A percentile compares a stretch with the other conserved stretches of the same genome.
phyloP scores from a whole-genome alignment of 2,888 invertebrate species.

The Drosophila atroscutellata region DNA sequence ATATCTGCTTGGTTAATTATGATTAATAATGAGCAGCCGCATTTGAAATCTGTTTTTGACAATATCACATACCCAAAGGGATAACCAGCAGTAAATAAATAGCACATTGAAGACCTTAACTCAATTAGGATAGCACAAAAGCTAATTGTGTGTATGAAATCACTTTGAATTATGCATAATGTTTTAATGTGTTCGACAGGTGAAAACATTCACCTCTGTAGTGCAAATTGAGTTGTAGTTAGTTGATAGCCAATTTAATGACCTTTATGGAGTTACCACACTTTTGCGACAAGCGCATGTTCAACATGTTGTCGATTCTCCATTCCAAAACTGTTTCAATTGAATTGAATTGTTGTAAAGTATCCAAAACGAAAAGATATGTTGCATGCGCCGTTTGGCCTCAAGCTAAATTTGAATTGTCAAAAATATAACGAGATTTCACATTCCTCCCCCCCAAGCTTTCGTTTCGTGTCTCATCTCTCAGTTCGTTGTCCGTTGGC shows the following conservation, averaged over 20 bases:
- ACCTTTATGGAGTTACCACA: neutral
- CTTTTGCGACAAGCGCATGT: slow-evolving; percentile 8
- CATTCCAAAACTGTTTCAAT: slow-evolving; percentile 34
- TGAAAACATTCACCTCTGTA: neutral
- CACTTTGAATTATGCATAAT: slow-evolving; percentile 37
- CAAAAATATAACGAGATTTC: slow-evolving; percentile 68
- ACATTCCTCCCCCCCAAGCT: neutral
- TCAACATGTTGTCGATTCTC: neutral
- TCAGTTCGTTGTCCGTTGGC: slow-evolving; percentile 46
- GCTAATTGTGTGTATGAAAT: slow-evolving; percentile 43
- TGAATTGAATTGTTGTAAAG: slow-evolving; percentile 61
- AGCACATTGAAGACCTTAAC: slow-evolving; percentile 48
- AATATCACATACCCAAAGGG: slow-evolving; percentile 38
- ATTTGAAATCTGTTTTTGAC: slow-evolving; percentile 46
- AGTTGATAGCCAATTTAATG: neutral
- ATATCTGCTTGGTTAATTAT: slow-evolving; percentile 47
- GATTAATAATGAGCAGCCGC: slow-evolving; percentile 29
- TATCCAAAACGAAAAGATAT: slow-evolving; percentile 48
- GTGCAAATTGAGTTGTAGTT: neutral
- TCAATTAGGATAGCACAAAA: slow-evolving; percentile 42
- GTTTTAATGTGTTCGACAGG: slow-evolving; percentile 40
- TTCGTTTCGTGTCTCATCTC: neutral
- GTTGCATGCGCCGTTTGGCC: slow-evolving; percentile 31
- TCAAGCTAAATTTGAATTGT: slow-evolving; percentile 67
- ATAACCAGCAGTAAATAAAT: slow-evolving; percentile 26